phyloP scores from a whole-genome alignment of 1,140 invertebrate species.

The Platyura marginata region DNA sequence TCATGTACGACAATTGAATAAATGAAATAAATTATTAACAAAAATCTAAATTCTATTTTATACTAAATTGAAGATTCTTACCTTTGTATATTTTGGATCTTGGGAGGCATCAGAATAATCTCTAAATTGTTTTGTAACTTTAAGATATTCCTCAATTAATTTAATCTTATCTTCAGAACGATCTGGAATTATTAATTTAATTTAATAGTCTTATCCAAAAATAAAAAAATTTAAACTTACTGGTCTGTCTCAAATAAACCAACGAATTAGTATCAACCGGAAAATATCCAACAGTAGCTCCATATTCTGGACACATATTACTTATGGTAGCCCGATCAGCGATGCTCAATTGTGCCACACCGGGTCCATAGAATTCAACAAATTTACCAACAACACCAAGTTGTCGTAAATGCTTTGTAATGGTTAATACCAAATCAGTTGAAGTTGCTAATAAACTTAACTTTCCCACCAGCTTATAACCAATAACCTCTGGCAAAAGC shows the following conservation, averaged over 20 bases:
- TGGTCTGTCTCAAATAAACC: conserved; percentile 73
- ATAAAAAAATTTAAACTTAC: conserved; percentile 43
- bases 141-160: conserved; percentile 69
- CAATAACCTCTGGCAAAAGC: conserved; percentile 89
- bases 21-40: no score
- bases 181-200: conserved; percentile 48
- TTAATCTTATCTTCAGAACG: conserved; percentile 65
- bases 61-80: no score
- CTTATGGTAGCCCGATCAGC: conserved; percentile 87
- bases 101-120: conserved; percentile 59
- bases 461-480: conserved; percentile 74
- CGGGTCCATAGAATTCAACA: conserved; percentile 95
- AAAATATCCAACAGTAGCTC: conserved; percentile 92
- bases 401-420: conserved; percentile 90
- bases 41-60: no score
- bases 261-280: conserved; percentile 80
- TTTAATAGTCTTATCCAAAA: no score
- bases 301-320: conserved; percentile 98
- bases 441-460: conserved; percentile 77
- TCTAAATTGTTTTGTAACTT: conserved; percentile 61
- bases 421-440: conserved; percentile 93
- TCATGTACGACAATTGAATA: no score
- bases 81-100: conserved; percentile 76
- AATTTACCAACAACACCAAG: conserved; percentile 96
- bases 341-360: conserved; percentile 75